Evolutionary conservation across 2,888 invertebrate genomes (phyloP).

Genomic region (Myopa tessellatipennis): DNA sequence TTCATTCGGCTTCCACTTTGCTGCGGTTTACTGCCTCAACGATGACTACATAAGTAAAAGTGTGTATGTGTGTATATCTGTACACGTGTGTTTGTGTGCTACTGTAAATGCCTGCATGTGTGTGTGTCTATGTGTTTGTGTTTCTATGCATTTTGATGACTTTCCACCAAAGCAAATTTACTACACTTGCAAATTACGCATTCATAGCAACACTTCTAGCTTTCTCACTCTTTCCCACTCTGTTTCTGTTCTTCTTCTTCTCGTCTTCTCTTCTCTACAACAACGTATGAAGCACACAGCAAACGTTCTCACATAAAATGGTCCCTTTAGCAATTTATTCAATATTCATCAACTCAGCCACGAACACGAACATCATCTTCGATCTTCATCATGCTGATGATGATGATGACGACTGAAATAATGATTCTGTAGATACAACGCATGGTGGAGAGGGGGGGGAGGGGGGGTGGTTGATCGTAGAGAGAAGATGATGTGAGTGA

Average conservation of each 20-base stretch:
- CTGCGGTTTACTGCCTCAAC: constrained; percentile 55
- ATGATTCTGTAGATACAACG: not conserved
- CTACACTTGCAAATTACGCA: constrained; percentile 41
- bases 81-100: constrained; percentile 46
- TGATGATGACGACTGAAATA: not conserved
- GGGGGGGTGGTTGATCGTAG: not conserved
- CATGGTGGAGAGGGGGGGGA: not conserved
- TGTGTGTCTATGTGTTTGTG: constrained; percentile 21
- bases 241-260: not conserved
- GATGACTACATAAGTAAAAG: not conserved
- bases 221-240: not conserved
- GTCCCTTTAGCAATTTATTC: constrained; percentile 38
- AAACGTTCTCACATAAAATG: not conserved
- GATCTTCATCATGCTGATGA: not conserved
- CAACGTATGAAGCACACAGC: not conserved
- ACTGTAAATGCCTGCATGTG: constrained; percentile 52
- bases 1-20: constrained; percentile 34
- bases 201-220: not conserved
- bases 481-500: not conserved
- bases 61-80: constrained; percentile 52
- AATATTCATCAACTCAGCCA: constrained; percentile 38
- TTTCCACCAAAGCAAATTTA: constrained; percentile 55
- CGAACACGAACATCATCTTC: not conserved
- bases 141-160: constrained; percentile 47
- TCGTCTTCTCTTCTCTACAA: not conserved